phyloP scores from a whole-genome alignment of 53 echinoderm and acorn worm genomes.

The Zoroaster sp. region DNA sequence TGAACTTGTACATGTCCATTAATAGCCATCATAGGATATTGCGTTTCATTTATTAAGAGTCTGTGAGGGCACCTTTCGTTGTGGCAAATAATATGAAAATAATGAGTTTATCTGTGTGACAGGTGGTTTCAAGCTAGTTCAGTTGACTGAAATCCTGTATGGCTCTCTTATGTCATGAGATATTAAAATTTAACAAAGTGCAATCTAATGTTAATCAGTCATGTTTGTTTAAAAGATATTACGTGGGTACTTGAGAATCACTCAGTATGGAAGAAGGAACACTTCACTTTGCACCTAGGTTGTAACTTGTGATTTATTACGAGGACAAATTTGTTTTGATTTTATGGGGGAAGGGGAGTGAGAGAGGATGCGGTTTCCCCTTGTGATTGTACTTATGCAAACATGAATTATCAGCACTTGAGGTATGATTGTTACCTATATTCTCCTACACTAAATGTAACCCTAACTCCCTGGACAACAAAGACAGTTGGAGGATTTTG shows the following conservation, averaged over 20 bases:
- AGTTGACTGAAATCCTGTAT: neutral
- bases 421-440: no score
- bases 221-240: neutral
- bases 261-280: neutral
- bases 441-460: no score
- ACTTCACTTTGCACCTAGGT: neutral
- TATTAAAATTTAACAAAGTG: neutral
- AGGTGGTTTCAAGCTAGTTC: neutral
- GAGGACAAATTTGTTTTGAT: neutral
- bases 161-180: neutral
- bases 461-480: no score
- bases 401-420: no score
- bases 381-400: no score
- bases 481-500: no score
- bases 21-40: neutral
- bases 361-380: neutral
- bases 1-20: neutral
- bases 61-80: neutral
- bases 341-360: neutral
- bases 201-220: neutral
- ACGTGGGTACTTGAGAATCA: neutral
- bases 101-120: neutral
- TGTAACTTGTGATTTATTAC: neutral
- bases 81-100: neutral
- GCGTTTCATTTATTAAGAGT: neutral